Base-by-base conservation (phyloP, 1,140 invertebrate species). In the Drosophila ohnishii region DNA sequence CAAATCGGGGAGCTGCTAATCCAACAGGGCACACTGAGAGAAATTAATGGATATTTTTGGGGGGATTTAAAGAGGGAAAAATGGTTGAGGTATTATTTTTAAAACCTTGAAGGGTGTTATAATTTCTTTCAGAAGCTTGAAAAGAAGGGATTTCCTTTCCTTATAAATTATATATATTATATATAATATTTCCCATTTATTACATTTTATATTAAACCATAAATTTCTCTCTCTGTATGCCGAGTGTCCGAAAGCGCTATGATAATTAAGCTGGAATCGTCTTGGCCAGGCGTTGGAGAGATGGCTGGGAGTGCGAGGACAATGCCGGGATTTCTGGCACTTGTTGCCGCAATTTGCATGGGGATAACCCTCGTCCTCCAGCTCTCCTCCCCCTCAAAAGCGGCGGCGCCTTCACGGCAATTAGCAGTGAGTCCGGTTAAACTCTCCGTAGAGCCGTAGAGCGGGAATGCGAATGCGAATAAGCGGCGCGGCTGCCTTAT, bases 271-370 rank as follows among this genome's bases (percentile, higher is more conserved):
- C 83, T 69, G 75, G 50, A 75, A 71, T 71, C 44, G 66, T 30
- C 57, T 44, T 32, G 71, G 51, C 57, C 39, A 35, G 16, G 39
- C 61, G 19, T 13, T 42, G 25, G 45, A 34, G 57, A 56, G 70
- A 10, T 55, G 34, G 34, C 34, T 35, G 0, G 51, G 4, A 35
- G 58, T 35, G 58, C 51, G 65, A 40, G 61, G 59, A 44, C 60
- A 45, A 63, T 69, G 65, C 65, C 65, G 37, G 59, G 72, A 75
- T 57, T 57, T 75, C 69, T 61, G 81, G 79, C 83, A 86, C 83
- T 86, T 86, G 83, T 86, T 86, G 83, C 84, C 51, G 83, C 84
- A 87, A 87, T 87, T 87, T 87, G 84, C 83, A 87, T 69, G 57
- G 45, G 45, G 45, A 47, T 28, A 47, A 9, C 13, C 44, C 13